Evolutionary conservation across 1,140 invertebrate genomes (phyloP).

Genomic region (Anthonomus grandis): DNA sequence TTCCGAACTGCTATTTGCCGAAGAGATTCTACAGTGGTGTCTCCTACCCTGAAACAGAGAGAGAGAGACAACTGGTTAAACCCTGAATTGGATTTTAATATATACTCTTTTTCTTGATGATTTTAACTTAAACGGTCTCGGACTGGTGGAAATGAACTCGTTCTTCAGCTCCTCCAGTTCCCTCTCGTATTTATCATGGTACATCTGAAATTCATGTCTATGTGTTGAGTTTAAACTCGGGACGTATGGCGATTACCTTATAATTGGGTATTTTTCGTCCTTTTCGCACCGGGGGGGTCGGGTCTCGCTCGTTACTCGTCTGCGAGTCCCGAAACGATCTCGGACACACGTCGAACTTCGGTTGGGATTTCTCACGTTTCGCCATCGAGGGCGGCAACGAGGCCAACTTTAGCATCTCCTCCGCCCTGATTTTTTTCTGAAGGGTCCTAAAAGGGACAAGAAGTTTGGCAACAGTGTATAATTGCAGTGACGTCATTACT

Average conservation of each 20-base stretch:
- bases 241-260: too few relatives aligned
- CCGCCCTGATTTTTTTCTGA: constrained; percentile 63
- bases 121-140: constrained; percentile 53
- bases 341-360: constrained; percentile 42
- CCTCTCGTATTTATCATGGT: constrained; percentile 41
- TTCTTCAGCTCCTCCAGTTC: constrained; percentile 48
- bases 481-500: too few relatives aligned
- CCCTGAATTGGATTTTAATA: neutral
- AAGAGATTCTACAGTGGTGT: constrained; percentile 29
- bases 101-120: constrained; percentile 44
- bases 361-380: constrained; percentile 54
- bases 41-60: constrained; percentile 26
- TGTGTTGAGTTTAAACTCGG: too few relatives aligned
- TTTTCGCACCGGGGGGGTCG: constrained; percentile 16
- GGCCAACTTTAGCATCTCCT: constrained; percentile 63
- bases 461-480: neutral
- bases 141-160: constrained; percentile 55
- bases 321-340: constrained; percentile 39
- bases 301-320: constrained; percentile 33
- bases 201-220: too few relatives aligned
- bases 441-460: constrained; percentile 52
- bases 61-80: too few relatives aligned
- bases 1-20: constrained; percentile 36
- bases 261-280: constrained; percentile 31
- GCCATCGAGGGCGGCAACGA: constrained; percentile 68